Evolutionary conservation across 2,888 invertebrate species (phyloP), one percentile per base, ranked within the genome.

Genomic region (Ecdyonurus torrentis): DNA sequence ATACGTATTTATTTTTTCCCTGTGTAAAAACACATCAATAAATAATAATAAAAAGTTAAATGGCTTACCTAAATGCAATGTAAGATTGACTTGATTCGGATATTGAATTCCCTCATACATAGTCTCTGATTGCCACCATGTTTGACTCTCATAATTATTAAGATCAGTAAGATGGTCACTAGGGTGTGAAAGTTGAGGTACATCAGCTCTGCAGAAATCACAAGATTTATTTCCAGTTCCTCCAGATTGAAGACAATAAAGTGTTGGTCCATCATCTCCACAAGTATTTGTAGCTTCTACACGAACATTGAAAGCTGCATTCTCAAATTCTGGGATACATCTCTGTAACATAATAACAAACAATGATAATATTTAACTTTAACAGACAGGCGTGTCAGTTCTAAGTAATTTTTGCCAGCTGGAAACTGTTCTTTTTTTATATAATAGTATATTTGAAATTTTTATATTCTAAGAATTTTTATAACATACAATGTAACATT

Each of bases 121-220:
- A 1, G 99, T 98, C 74, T 97, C 95, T 1, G 95, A 95, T 74
- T 96, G 95, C 96, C 96, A 96, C 92, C 93, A 96, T 0, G 95
- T 93, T 68, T 88, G 87, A 72, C 91, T 90, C 68, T 91, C 89
- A 66, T 87, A 86, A 73, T 90, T 91, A 73, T 96, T 91, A 71
- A 90, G 81, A 75, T 99, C 98, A 2, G 97, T 98, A 69, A 98
- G 80, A 74, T 83, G 91, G 61, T 80, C 75, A 19, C 89, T 79
- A 59, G 85, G 81, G 72, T 91, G 90, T 66, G 85, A 80, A 24
- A 80, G 78, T 52, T 74, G 72, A 0, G 77, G 78, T 5, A 79
- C 79, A 70, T 70, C 79, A 15, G 72, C 72, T 66, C 79, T 84
- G 74, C 96, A 97, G 64, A 81, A 77, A 70, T 89, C 87, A 72